phyloP scores from a whole-genome alignment of 2,113 vertebrate genomes.

The Heterochromis multidens region DNA sequence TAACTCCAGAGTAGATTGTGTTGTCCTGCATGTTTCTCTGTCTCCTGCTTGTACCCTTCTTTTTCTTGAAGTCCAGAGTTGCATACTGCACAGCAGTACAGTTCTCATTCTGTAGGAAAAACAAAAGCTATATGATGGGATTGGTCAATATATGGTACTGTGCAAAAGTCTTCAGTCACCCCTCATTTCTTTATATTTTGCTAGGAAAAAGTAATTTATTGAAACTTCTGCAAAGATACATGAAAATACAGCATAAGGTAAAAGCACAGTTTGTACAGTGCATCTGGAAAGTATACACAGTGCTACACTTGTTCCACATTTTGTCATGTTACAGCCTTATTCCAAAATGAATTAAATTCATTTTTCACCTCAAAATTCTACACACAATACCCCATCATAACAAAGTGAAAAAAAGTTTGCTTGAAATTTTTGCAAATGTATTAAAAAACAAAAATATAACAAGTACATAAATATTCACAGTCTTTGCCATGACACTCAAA shows the following conservation, averaged over 20 bases:
- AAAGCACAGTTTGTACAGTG: accelerated
- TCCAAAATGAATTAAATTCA: too few species aligned
- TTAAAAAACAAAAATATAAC: too few species aligned
- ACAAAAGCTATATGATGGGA: neutral
- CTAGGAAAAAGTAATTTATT: neutral
- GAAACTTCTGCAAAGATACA: accelerated
- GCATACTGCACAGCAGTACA: neutral
- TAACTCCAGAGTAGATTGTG: slow-evolving; percentile 19
- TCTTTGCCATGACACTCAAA: too few species aligned
- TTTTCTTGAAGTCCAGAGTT: slow-evolving; percentile 39
- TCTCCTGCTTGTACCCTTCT: neutral
- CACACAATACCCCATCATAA: too few species aligned
- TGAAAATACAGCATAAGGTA: neutral
- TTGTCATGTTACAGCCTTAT: too few species aligned
- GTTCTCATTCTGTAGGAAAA: neutral
- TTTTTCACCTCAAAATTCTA: too few species aligned
- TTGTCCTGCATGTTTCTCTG: neutral
- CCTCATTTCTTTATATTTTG: neutral
- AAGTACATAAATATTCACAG: too few species aligned
- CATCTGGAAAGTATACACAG: too few species aligned
- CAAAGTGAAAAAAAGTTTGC: too few species aligned
- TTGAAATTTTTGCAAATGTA: too few species aligned
- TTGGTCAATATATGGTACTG: accelerated
- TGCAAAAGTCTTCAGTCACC: neutral
- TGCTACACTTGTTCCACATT: too few species aligned